Evolutionary conservation across 2,888 invertebrate genomes (phyloP), one percentile per base, ranked within the genome.

Genomic region (Tenodera sinensis): DNA sequence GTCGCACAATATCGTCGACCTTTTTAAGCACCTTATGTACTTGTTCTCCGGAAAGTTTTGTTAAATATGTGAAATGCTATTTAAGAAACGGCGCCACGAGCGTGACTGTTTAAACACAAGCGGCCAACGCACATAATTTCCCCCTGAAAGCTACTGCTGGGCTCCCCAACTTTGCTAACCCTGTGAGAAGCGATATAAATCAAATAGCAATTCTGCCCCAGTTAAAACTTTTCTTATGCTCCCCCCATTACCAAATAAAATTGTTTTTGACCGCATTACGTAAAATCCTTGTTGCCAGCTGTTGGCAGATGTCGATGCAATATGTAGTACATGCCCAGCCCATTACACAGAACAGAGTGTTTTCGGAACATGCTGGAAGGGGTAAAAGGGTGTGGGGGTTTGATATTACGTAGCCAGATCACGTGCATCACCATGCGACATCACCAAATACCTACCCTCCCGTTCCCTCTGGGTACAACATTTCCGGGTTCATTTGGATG

Each of bases 301-400:
- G 85, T 54, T 27, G 85, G 27, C 54, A 54, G 28, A n/a, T 85
- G 54, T 85, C 85, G 85, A 85, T 54, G 28, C 54, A 85, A 85
- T 85, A 85, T 85, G 54, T 54, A 54, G 54, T 85, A 85, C 85
- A 85, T 85, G 85, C 54, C 54, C 28, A 47, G 28, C n/a, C 85
- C 54, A 85, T 85, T 85, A 85, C 27, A 85, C n/a, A 34, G 20
- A 84, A 42, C 84, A 20, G 84, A 42, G 34, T 85, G 54, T 54
- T n/a, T 85, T 54, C 85, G 42, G 54, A 71, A 71, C 54, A 71
- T 71, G 54, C 28, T 83, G 83, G 28, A 28, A 20, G 28, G 83
- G 83, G 20, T 30, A 83, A 34, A 20, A 30, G n/a, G 34, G 34
- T n/a, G n/a, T 42, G 25, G 28, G n/a, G 54, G 54, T 71, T 71